A percentile compares a stretch with the other conserved stretches of the same genome.
Evolutionary conservation across 2,113 vertebrate species (phyloP).

Genomic region (Muntiacus reevesi): DNA sequence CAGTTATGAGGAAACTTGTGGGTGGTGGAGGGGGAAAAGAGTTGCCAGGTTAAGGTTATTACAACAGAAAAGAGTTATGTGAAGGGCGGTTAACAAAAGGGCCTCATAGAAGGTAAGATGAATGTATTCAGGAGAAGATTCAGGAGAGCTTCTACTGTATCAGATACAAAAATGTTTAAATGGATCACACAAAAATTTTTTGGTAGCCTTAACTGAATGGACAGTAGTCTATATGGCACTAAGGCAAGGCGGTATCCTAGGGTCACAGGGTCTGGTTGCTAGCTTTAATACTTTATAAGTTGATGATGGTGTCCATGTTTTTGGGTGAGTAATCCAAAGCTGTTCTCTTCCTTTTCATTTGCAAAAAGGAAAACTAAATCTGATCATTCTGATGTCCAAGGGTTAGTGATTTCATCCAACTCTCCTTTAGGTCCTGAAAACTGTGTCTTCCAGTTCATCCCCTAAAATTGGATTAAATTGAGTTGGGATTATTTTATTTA

Average conservation of each 20-base stretch:
- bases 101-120: neutral
- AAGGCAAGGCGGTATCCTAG: neutral
- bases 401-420: fast-evolving
- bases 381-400: neutral
- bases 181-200: neutral
- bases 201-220: neutral
- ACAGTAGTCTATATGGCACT: neutral
- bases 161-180: neutral
- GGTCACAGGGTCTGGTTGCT: neutral
- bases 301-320: neutral
- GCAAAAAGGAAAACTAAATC: neutral
- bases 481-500: neutral
- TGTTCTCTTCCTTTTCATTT: neutral
- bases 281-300: too few relatives aligned
- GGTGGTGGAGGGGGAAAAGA: neutral
- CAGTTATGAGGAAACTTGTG: neutral
- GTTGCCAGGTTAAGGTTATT: neutral
- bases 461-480: neutral
- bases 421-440: neutral
- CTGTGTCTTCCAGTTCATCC: neutral
- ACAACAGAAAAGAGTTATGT: neutral
- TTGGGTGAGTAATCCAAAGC: neutral
- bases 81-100: neutral
- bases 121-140: neutral
- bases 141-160: neutral